Percentiles rank a stretch among this genome's conserved stretches.
These are phyloP conservation scores for Coregonus sp. DNA, from an alignment of 2,797 vertebrate genomes.

Conservation along the genomic window DNA sequence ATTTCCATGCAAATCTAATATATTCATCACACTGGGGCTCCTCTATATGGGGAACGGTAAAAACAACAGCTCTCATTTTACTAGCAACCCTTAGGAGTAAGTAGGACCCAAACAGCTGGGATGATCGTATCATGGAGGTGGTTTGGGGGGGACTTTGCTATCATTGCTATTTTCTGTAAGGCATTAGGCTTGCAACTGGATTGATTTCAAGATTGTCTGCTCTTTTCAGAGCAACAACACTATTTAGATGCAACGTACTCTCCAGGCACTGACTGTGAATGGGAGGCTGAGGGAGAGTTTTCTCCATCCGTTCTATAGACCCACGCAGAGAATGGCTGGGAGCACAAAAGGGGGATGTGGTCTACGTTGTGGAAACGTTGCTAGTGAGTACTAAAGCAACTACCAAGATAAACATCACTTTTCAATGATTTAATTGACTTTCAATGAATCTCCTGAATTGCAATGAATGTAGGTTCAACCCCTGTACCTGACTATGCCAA, in stretches of 20 bases:
- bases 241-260: slow-evolving; percentile 16
- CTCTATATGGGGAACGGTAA: slow-evolving; percentile 21
- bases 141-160: slow-evolving; percentile 19
- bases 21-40: neutral
- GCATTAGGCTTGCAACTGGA: slow-evolving; percentile 37
- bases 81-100: slow-evolving; percentile 25
- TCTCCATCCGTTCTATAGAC: slow-evolving; percentile 51
- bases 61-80: slow-evolving; percentile 22
- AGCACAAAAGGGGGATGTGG: slow-evolving; percentile 16
- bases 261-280: slow-evolving; percentile 35
- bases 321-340: slow-evolving; percentile 28
- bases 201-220: slow-evolving; percentile 23
- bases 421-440: neutral
- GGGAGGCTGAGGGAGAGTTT: slow-evolving; percentile 37
- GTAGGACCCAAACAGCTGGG: slow-evolving; percentile 60
- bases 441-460: no score
- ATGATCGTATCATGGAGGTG: slow-evolving; percentile 28
- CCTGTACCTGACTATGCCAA: no score
- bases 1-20: neutral
- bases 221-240: slow-evolving; percentile 43
- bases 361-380: slow-evolving; percentile 34
- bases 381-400: slow-evolving; percentile 45
- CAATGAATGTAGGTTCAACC: no score
- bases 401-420: neutral
- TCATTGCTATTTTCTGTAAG: slow-evolving; percentile 49